Conservation (phyloP, 2,888 invertebrate species). For the Campaea margaritaria region DNA sequence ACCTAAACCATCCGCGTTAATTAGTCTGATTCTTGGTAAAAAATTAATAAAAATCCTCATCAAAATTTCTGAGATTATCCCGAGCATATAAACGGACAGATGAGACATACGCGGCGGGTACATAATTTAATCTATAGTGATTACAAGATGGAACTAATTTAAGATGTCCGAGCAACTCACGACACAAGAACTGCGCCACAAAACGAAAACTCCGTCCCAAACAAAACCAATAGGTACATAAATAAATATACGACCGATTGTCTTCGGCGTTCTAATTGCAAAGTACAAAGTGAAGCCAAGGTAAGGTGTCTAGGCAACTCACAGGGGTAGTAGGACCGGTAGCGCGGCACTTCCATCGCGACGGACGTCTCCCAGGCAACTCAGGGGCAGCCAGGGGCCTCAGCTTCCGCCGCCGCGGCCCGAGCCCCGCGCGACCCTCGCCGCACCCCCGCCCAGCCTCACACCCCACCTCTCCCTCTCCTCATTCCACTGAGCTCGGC, state of each 20-base stretch:
- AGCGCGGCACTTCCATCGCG: constrained; percentile 83
- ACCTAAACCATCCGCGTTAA: no score
- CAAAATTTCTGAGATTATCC: no score
- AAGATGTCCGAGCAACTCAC: no score
- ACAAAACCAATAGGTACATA: constrained; percentile 3
- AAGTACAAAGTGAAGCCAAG: constrained; percentile 31
- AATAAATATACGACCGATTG: constrained; percentile 6
- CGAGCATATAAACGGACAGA: no score
- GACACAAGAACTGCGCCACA: constrained; percentile 2
- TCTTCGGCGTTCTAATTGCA: constrained; percentile 34
- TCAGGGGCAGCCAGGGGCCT: constrained; percentile 54
- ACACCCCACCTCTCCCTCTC: constrained; percentile 24
- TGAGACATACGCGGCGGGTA: no score
- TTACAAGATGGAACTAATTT: no score
- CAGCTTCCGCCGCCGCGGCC: constrained; percentile 56
- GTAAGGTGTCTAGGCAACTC: constrained; percentile 57
- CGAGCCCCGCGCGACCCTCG: constrained; percentile 40
- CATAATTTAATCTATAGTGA: no score
- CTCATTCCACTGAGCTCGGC: constrained; percentile 34
- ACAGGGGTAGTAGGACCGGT: constrained; percentile 82
- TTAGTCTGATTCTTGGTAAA: no score
- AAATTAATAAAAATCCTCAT: no score
- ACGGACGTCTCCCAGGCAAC: constrained; percentile 81
- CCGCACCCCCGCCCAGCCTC: constrained; percentile 38
- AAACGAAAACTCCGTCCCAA: background rate